Conservation (phyloP, 2,797 vertebrate genomes). For the Pseudomugil gertrudae region DNA sequence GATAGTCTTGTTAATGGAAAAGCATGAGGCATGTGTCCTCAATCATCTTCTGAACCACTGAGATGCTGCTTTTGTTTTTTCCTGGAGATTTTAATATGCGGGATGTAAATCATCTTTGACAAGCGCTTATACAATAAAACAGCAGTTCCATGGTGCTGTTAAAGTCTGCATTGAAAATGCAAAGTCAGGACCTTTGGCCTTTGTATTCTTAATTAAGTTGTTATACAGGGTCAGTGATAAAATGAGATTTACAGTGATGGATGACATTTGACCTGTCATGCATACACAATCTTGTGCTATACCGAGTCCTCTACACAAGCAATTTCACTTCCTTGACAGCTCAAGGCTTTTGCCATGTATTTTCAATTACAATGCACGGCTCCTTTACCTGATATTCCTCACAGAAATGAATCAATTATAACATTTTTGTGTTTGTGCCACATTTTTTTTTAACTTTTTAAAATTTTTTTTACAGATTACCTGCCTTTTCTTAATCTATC, state of each 20-base stretch:
- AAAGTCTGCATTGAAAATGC: conserved; percentile 43
- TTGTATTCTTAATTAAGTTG: conserved; percentile 50
- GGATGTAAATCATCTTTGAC: conserved; percentile 60
- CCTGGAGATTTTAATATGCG: conserved; percentile 58
- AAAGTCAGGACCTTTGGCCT: conserved; percentile 51
- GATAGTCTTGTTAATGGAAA: conserved; percentile 43
- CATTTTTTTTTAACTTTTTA: not conserved
- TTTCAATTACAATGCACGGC: conserved; percentile 4
- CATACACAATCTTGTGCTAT: conserved; percentile 26
- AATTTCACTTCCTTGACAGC: conserved; percentile 35
- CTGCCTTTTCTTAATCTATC: not conserved
- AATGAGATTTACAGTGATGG: conserved; percentile 28
- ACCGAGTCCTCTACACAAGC: conserved; percentile 24
- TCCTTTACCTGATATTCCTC: not conserved
- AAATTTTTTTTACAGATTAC: not conserved
- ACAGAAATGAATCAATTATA: conserved; percentile 1
- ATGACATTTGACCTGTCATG: conserved; percentile 39
- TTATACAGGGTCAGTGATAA: conserved; percentile 30
- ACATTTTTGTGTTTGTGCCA: not conserved
- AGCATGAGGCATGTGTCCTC: conserved; percentile 49
- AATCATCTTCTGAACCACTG: conserved; percentile 25
- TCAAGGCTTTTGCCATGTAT: conserved; percentile 27
- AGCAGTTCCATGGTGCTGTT: conserved; percentile 32
- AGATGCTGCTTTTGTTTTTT: conserved; percentile 33
- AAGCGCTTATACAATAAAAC: conserved; percentile 52